These are phyloP conservation scores for Dorcus hopei DNA, from an alignment of 2,888 invertebrate genomes.

Conservation along the genomic window DNA sequence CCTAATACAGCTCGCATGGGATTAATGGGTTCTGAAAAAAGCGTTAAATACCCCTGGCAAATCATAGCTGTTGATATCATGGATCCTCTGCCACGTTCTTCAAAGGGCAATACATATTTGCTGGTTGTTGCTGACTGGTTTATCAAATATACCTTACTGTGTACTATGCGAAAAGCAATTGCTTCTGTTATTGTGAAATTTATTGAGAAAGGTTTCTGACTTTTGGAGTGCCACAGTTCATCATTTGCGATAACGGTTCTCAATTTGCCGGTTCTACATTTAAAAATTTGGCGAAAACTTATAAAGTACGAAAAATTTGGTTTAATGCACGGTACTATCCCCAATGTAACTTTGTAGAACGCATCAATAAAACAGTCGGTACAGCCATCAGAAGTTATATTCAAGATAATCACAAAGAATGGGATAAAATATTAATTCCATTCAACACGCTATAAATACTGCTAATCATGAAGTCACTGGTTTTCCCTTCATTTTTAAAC, in stretches of 20 bases:
- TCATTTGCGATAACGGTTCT: neutral
- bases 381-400: too few species aligned
- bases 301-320: too few species aligned
- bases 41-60: neutral
- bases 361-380: too few species aligned
- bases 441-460: too few species aligned
- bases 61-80: neutral
- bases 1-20: neutral
- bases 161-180: too few species aligned
- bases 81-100: neutral
- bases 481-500: too few species aligned
- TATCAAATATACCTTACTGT: too few species aligned
- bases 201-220: neutral
- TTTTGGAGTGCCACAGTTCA: neutral
- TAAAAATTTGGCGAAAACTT: neutral
- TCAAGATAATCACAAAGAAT: too few species aligned
- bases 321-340: too few species aligned
- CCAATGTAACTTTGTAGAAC: too few species aligned
- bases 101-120: neutral
- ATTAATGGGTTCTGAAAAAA: neutral
- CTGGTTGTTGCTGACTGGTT: neutral
- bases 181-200: neutral
- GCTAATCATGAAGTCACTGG: too few species aligned
- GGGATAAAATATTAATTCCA: too few species aligned
- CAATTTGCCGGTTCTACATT: neutral